A percentile compares a stretch with the other conserved stretches of the same genome.
Conservation (phyloP, 2,888 invertebrate species). For the Drosophila prostipennis region DNA sequence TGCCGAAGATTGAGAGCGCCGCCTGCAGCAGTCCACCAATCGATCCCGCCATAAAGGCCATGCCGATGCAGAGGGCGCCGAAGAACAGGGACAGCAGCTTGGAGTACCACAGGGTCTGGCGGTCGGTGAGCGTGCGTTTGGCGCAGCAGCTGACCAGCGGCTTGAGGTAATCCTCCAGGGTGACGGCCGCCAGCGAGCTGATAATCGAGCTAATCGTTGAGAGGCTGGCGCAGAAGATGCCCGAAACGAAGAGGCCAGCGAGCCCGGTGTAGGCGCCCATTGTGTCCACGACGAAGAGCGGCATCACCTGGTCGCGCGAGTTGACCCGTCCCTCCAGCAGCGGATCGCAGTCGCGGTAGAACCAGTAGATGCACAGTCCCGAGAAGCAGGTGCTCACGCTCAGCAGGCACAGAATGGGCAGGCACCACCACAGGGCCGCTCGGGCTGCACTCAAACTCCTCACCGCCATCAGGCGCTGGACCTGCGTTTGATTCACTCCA, state of each 20-base stretch:
- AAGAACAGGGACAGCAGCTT: slow-evolving; percentile 89
- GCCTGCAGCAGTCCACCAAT: slow-evolving; percentile 95
- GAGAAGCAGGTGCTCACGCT: slow-evolving; percentile 90
- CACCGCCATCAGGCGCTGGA: slow-evolving; percentile 90
- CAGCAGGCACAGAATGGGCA: slow-evolving; percentile 90
- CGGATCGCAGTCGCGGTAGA: slow-evolving; percentile 93
- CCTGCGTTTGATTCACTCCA: slow-evolving; percentile 94
- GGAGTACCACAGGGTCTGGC: slow-evolving; percentile 85
- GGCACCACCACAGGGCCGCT: slow-evolving; percentile 90
- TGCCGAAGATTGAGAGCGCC: slow-evolving; percentile 93
- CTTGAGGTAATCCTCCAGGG: slow-evolving; percentile 93
- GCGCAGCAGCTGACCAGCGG: slow-evolving; percentile 83
- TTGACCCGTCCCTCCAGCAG: slow-evolving; percentile 86
- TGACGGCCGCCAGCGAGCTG: slow-evolving; percentile 95
- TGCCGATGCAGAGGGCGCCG: slow-evolving; percentile 90
- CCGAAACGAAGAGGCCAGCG: slow-evolving; percentile 94
- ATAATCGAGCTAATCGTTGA: slow-evolving; percentile 96
- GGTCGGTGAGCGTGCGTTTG: slow-evolving; percentile 82
- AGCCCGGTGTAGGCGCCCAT: slow-evolving; percentile 91
- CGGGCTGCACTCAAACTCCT: slow-evolving; percentile 89
- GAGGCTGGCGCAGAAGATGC: slow-evolving; percentile 95
- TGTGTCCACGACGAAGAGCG: slow-evolving; percentile 90
- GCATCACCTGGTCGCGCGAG: slow-evolving; percentile 91
- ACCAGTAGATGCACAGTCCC: slow-evolving; percentile 93
- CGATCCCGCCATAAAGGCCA: slow-evolving; percentile 93